These are phyloP conservation scores for Achlya flavicornis DNA, from an alignment of 2,888 invertebrate genomes.

Conservation along the genomic window DNA sequence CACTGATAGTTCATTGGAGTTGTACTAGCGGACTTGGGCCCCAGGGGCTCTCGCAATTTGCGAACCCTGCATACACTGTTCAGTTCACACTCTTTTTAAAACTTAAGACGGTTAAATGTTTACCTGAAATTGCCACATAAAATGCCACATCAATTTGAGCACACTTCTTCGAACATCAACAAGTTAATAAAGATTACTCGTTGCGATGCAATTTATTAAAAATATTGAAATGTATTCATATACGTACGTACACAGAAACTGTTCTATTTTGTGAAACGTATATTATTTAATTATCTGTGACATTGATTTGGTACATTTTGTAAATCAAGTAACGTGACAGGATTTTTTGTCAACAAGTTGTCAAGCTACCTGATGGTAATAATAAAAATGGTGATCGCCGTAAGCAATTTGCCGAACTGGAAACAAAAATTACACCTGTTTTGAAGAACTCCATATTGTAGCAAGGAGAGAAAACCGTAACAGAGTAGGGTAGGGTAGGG, in stretches of 20 bases:
- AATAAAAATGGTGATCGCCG: too few species aligned
- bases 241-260: slow-evolving; percentile 8
- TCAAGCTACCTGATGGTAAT: too few species aligned
- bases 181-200: background rate
- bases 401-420: too few species aligned
- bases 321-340: background rate
- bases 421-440: too few species aligned
- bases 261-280: background rate
- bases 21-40: too few species aligned
- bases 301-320: background rate
- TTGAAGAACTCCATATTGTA: too few species aligned
- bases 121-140: background rate
- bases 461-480: too few species aligned
- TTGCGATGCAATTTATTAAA: slow-evolving; percentile 13
- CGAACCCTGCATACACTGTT: too few species aligned
- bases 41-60: too few species aligned
- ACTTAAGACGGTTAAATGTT: background rate
- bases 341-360: too few species aligned
- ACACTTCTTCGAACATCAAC: background rate
- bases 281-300: slow-evolving; percentile 2
- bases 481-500: too few species aligned
- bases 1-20: too few species aligned
- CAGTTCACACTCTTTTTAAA: background rate
- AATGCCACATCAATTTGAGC: slow-evolving; percentile 6
- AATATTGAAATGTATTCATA: slow-evolving; percentile 13